Evolutionary conservation across 2,888 invertebrate genomes (phyloP).

Genomic region (Nomada hirtipes): DNA sequence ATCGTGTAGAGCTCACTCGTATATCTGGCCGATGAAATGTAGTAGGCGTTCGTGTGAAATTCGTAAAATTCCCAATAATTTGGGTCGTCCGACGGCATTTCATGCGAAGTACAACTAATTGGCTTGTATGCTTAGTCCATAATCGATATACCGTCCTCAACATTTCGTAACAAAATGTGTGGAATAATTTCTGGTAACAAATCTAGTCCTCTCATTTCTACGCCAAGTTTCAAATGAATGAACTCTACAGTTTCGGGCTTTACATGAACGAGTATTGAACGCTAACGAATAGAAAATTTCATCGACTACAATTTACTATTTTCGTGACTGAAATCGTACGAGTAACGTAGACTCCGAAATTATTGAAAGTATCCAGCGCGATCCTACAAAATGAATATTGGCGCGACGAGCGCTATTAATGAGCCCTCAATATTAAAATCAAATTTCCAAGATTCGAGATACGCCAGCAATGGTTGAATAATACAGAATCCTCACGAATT

Average conservation of each 20-base stretch:
- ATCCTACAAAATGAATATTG: background rate
- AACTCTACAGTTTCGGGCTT: background rate
- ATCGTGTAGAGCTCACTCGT: background rate
- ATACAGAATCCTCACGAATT: slow-evolving; percentile 21
- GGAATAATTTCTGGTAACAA: background rate
- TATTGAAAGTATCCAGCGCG: background rate
- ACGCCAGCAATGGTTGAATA: slow-evolving; percentile 19
- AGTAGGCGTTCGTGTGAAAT: background rate
- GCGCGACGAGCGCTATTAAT: slow-evolving; percentile 4
- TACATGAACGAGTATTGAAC: background rate
- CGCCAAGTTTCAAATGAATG: too few relatives aligned
- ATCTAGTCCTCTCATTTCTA: background rate
- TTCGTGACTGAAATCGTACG: too few relatives aligned
- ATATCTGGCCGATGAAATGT: background rate
- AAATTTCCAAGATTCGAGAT: slow-evolving; percentile 27
- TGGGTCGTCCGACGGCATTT: background rate
- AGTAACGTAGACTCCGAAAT: background rate
- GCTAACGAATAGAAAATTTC: too few relatives aligned
- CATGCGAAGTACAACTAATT: background rate
- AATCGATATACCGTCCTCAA: background rate
- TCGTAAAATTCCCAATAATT: slow-evolving; percentile 12
- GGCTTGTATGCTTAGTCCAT: background rate
- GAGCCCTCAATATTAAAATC: slow-evolving; percentile 40
- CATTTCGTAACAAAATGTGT: background rate
- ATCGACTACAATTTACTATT: too few relatives aligned